These are phyloP conservation scores for rabbit (Oryctolagus cuniculus) DNA, from an alignment of 2,113 vertebrate species.

Conservation along the genomic window DNA sequence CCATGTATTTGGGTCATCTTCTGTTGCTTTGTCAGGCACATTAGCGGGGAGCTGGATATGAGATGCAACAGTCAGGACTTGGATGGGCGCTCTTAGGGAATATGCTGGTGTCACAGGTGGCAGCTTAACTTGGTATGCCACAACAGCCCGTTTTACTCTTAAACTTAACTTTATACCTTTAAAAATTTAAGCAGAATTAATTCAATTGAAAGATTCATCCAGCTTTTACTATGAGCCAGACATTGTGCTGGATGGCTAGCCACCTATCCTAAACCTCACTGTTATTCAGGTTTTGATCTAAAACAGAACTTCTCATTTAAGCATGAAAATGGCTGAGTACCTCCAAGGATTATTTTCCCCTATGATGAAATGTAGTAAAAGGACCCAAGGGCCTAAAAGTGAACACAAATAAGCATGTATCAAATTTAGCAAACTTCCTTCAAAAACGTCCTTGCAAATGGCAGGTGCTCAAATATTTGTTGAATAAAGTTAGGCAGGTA, in stretches of 20 bases:
- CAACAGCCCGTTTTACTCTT: neutral
- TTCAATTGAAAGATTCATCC: constrained; percentile 37
- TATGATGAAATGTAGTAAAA: constrained; percentile 29
- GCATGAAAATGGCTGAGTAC: constrained; percentile 12
- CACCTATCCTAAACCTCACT: constrained; percentile 36
- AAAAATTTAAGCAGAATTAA: constrained; percentile 33
- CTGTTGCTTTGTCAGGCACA: no score
- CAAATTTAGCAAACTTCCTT: constrained; percentile 30
- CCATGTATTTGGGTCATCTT: no score
- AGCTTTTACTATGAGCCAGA: constrained; percentile 49
- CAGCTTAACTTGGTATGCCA: no score
- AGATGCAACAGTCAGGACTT: no score
- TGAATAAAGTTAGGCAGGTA: constrained; percentile 42
- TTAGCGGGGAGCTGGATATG: no score
- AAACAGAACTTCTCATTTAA: constrained; percentile 56
- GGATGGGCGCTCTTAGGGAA: no score
- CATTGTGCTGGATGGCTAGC: neutral
- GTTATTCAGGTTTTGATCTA: constrained; percentile 45
- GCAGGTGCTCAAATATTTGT: constrained; percentile 2
- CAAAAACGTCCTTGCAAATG: neutral
- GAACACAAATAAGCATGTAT: constrained; percentile 18
- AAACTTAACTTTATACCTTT: constrained; percentile 34
- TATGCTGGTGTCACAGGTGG: no score
- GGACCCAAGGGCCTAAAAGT: neutral
- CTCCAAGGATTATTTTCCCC: constrained; percentile 31